These are phyloP conservation scores for Standfussiana lucernea DNA, from an alignment of 2,888 invertebrate genomes.

Conservation along the genomic window DNA sequence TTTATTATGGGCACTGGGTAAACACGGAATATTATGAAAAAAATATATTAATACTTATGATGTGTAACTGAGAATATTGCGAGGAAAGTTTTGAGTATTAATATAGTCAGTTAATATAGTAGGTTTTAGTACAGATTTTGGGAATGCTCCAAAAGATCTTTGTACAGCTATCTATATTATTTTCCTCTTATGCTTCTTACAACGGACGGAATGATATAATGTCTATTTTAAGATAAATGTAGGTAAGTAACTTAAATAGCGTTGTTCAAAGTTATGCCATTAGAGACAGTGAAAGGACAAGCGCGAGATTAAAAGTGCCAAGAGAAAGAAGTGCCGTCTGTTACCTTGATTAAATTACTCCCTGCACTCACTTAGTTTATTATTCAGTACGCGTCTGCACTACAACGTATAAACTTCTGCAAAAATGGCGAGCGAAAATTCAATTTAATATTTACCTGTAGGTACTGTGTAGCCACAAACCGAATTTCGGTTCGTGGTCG, in stretches of 20 bases:
- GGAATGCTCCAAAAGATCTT: neutral
- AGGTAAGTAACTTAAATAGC: neutral
- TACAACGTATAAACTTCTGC: constrained; percentile 2
- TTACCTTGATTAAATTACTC: constrained; percentile 53
- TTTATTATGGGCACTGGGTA: neutral
- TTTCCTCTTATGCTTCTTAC: neutral
- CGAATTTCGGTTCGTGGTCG: too few relatives aligned
- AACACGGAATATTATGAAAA: neutral
- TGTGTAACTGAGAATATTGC: neutral
- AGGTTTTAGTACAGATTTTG: too few relatives aligned
- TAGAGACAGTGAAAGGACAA: constrained; percentile 25
- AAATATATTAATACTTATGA: neutral
- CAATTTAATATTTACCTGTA: neutral
- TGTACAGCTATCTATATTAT: neutral
- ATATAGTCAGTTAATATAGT: too few relatives aligned
- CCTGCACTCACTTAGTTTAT: constrained; percentile 32
- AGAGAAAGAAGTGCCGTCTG: constrained; percentile 27
- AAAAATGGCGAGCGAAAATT: constrained; percentile 8
- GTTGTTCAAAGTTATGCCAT: constrained; percentile 37
- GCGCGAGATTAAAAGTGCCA: constrained; percentile 35
- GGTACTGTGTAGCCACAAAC: too few relatives aligned
- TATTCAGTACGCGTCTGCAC: constrained; percentile 35
- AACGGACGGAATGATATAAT: neutral
- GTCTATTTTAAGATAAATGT: neutral
- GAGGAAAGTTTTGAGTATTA: neutral